Base-by-base conservation (phyloP, 1,140 invertebrate species). In the Bombus huntii region DNA sequence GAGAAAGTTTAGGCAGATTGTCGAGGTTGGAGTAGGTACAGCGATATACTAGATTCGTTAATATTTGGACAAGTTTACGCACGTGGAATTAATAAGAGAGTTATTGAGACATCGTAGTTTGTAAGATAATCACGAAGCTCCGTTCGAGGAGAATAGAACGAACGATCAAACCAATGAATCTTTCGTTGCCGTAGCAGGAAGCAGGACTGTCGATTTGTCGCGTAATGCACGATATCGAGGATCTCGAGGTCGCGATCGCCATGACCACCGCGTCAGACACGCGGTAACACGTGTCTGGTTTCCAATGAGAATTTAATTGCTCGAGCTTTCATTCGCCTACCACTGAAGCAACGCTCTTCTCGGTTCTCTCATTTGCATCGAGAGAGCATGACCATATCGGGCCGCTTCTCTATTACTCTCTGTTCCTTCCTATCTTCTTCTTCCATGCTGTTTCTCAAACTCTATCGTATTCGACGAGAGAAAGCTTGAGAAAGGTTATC, bases 291-390 rank as follows among this genome's bases (percentile, higher is more conserved):
- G 92, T 94, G 93, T 94, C 92, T 89, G 87, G 92, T 86, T 93
- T 92, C 90, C 89, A 93, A 93, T 93, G 93, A 93, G 93, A 92
- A 93, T 94, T 94, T 94, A 94, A 95, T 95, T 94, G 92, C 93
- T 88, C 87, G 73, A 87, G 84, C 90, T 90, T 91, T 90, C 90
- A 87, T 92, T 92, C 89, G 84, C 72, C 74, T 89, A 76, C 82
- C 74, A 74, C 66, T 62, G 66, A 44, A 78, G 82, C 83, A 81
- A 76, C 77, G 87, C 74, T 86, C 87, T 88, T 72, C 88, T 82
- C 77, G 84, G 86, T 90, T 77, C 90, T 77, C 90, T 92, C 88
- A 93, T 92, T 92, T 92, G 90, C 91, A 92, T 93, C 77, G 75
- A 79, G 79, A 81, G 83, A 91, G 89, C 92, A 93, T 93, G 90